These are phyloP conservation scores for Panopea generosa DNA, from an alignment of 2,888 invertebrate genomes.

Conservation along the genomic window DNA sequence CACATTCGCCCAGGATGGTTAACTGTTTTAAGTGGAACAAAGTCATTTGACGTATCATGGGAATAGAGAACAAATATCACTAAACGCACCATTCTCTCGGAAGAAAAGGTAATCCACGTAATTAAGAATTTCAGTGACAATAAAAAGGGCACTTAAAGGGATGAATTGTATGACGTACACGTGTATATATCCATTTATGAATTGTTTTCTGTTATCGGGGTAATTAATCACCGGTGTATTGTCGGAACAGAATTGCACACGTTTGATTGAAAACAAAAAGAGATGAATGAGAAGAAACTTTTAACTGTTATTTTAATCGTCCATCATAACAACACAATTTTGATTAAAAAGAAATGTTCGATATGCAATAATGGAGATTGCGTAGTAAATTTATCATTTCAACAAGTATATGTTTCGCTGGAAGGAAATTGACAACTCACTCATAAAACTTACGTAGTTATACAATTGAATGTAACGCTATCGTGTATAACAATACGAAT, in stretches of 20 bases:
- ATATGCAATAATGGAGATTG: too few species aligned
- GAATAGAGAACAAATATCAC: not conserved
- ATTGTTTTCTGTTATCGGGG: conserved; percentile 22
- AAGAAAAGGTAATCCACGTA: conserved; percentile 11
- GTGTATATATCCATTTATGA: conserved; percentile 16
- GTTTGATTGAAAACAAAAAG: not conserved
- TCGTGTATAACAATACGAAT: too few species aligned
- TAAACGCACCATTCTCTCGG: not conserved
- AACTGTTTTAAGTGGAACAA: too few species aligned
- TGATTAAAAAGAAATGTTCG: not conserved
- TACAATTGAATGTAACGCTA: too few species aligned
- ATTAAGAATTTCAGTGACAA: conserved; percentile 9
- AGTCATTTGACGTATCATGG: not conserved
- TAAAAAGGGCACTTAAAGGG: conserved; percentile 1
- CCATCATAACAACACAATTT: not conserved
- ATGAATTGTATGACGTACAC: conserved; percentile 15
- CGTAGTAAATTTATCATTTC: too few species aligned
- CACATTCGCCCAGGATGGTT: too few species aligned
- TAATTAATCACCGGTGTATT: conserved; percentile 6
- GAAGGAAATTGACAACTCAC: too few species aligned
- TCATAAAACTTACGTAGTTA: too few species aligned
- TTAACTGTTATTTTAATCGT: conserved; percentile 39
- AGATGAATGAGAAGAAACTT: conserved; percentile 12
- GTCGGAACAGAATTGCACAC: conserved; percentile 4
- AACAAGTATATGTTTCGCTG: too few species aligned